phyloP scores from a whole-genome alignment of 1,140 invertebrate species.

The Drosophila ironensis region DNA sequence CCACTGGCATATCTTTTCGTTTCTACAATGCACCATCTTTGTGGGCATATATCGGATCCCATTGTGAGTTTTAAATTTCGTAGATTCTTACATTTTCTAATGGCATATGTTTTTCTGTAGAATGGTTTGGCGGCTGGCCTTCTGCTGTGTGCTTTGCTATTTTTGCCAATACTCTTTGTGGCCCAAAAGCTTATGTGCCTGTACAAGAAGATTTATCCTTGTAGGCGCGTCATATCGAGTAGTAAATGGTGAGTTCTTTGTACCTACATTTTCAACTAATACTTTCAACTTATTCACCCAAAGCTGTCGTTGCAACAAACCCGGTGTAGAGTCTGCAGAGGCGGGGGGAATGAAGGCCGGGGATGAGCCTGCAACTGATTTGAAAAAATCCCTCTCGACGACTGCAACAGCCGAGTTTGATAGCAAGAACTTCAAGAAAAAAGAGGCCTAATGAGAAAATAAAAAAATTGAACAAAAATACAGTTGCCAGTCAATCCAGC shows the following conservation, averaged over 20 bases:
- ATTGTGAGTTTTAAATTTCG: conserved; percentile 85
- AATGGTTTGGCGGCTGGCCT: conserved; percentile 95
- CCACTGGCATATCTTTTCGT: conserved; percentile 91
- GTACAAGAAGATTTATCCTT: conserved; percentile 93
- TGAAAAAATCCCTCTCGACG: no score
- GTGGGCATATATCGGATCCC: conserved; percentile 90
- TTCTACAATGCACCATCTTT: conserved; percentile 87
- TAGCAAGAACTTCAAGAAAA: no score
- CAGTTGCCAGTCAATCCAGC: no score
- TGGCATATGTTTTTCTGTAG: conserved; percentile 82
- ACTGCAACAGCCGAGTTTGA: no score
- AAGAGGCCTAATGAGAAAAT: no score
- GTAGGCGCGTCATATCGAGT: conserved; percentile 87
- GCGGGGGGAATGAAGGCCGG: no score
- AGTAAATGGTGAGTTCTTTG: conserved; percentile 85
- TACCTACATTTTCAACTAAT: no score
- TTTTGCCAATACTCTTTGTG: conserved; percentile 90
- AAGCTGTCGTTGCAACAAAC: no score
- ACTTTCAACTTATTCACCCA: no score
- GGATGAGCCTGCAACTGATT: no score
- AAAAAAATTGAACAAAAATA: no score
- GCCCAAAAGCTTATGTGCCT: conserved; percentile 90
- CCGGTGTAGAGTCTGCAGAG: no score
- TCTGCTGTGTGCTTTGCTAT: conserved; percentile 90
- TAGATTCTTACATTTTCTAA: neutral